A percentile compares a stretch with the other conserved stretches of the same genome.
These are phyloP conservation scores for Eumaeus atala DNA, from an alignment of 1,140 invertebrate species.

Conservation along the genomic window DNA sequence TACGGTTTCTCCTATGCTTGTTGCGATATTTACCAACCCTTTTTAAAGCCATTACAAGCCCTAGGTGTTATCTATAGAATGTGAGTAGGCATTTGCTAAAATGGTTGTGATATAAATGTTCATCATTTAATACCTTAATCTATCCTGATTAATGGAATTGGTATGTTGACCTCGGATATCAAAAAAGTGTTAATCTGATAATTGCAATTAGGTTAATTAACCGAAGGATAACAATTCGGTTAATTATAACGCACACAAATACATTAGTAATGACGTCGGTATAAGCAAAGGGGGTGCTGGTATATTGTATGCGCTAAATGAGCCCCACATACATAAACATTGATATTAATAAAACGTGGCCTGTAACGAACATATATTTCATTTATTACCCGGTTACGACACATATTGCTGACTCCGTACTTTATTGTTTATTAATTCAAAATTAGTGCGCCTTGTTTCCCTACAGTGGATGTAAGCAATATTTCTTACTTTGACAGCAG, in stretches of 20 bases:
- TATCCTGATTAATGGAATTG: too few species aligned
- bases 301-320: background rate
- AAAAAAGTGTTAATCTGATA: too few species aligned
- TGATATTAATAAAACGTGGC: constrained; percentile 15
- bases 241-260: background rate
- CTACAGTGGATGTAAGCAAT: constrained; percentile 35
- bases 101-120: too few species aligned
- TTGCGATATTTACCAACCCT: too few species aligned
- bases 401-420: constrained; percentile 18
- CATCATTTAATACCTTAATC: too few species aligned
- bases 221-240: too few species aligned
- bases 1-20: too few species aligned
- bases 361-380: constrained; percentile 12
- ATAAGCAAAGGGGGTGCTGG: background rate
- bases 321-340: constrained; percentile 7
- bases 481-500: constrained; percentile 64
- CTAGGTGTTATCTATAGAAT: too few species aligned
- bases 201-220: too few species aligned
- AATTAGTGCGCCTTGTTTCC: constrained; percentile 15
- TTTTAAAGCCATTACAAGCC: too few species aligned
- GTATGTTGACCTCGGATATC: too few species aligned
- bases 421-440: constrained; percentile 16
- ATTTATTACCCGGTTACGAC: constrained; percentile 8
- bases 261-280: constrained; percentile 1
- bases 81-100: too few species aligned